Evolutionary conservation across 2,888 invertebrate genomes (phyloP).

Genomic region (Nomada fabriciana): DNA sequence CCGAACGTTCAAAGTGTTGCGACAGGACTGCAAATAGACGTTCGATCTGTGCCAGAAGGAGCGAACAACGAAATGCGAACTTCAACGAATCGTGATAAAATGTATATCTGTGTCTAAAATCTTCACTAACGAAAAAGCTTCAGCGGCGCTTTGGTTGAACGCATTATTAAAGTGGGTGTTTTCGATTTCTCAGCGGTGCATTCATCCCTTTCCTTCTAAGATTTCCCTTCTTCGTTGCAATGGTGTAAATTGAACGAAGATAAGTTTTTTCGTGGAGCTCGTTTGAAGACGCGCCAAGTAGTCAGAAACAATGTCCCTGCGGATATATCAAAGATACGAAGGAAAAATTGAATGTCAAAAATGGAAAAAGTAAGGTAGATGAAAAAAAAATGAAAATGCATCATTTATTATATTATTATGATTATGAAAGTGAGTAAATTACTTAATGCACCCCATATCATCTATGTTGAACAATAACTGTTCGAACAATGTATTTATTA

Average conservation of each 20-base stretch:
- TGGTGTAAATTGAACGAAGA: conserved; percentile 11
- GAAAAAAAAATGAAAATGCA: no score
- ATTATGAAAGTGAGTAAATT: no score
- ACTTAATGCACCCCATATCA: no score
- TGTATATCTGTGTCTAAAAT: conserved; percentile 1
- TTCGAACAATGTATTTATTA: no score
- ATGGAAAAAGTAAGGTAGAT: no score
- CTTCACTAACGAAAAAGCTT: conserved; percentile 2
- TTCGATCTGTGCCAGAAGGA: neutral
- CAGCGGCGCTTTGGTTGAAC: conserved; percentile 18
- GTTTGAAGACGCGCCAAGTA: conserved; percentile 32
- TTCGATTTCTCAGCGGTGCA: neutral
- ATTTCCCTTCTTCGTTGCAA: neutral
- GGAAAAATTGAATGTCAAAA: neutral
- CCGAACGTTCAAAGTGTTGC: conserved; percentile 12
- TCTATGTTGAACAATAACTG: no score
- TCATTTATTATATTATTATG: no score
- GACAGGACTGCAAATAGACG: conserved; percentile 34
- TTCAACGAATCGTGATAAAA: neutral
- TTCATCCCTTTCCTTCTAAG: neutral
- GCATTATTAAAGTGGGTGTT: conserved; percentile 26
- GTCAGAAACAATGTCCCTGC: neutral
- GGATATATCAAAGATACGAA: neutral
- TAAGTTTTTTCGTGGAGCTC: neutral
- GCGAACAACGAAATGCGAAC: conserved; percentile 24